A percentile compares a stretch with the other conserved stretches of the same genome.
Evolutionary conservation across 2,113 vertebrate species (phyloP).

Genomic region (Polyodon spathula): DNA sequence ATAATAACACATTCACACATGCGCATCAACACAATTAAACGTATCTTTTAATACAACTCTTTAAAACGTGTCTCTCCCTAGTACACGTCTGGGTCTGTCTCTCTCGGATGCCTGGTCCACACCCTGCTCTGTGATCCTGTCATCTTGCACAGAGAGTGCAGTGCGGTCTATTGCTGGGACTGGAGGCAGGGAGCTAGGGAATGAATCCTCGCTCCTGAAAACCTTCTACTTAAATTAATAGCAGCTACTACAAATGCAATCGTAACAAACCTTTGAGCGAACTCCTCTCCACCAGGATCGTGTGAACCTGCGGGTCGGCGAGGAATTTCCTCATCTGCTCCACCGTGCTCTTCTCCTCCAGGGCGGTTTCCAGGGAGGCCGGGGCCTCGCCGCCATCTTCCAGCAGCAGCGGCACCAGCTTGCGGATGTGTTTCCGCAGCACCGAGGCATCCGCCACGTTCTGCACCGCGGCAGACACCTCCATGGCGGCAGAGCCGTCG

Average conservation of each 20-base stretch:
- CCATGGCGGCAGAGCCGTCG: constrained; percentile 70
- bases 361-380: constrained; percentile 76
- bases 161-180: too few species aligned
- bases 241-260: not conserved
- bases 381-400: constrained; percentile 93
- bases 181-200: too few species aligned
- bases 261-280: constrained; percentile 78
- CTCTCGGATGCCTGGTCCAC: too few species aligned
- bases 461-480: constrained; percentile 80
- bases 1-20: too few species aligned
- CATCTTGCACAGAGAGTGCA: too few species aligned
- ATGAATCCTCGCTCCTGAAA: too few species aligned
- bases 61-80: too few species aligned
- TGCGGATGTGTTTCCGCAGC: constrained; percentile 88
- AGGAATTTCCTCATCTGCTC: constrained; percentile 96
- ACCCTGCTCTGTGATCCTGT: too few species aligned
- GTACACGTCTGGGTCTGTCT: too few species aligned
- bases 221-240: not conserved
- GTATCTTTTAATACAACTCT: too few species aligned
- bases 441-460: constrained; percentile 86
- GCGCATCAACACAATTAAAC: too few species aligned
- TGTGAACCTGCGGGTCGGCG: constrained; percentile 80
- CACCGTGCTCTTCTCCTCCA: constrained; percentile 89
- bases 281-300: constrained; percentile 82
- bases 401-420: constrained; percentile 85